phyloP scores from a whole-genome alignment of 2,888 invertebrate species.

The Toxonevra muliebris region DNA sequence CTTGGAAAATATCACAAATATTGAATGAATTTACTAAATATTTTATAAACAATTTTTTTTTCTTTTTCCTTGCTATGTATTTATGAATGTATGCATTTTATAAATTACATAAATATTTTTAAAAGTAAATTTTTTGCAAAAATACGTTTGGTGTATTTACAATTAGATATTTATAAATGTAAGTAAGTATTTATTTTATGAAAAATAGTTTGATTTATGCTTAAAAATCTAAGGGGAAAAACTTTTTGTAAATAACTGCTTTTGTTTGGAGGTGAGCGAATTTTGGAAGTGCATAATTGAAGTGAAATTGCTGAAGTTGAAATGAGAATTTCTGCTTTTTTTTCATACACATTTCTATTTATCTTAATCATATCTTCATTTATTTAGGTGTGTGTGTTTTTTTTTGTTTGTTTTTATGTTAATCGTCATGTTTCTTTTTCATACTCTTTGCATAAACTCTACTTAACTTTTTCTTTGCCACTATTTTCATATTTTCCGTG shows the following conservation, averaged over 20 bases:
- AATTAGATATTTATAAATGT: neutral
- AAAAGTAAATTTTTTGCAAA: too few relatives aligned
- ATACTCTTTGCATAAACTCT: conserved; percentile 44
- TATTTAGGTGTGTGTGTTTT: neutral
- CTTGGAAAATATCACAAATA: conserved; percentile 5
- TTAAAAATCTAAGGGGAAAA: conserved; percentile 6
- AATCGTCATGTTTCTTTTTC: conserved; percentile 12
- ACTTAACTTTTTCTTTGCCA: conserved; percentile 51
- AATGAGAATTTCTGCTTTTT: neutral
- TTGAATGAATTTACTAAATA: conserved; percentile 1
- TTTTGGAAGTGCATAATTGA: conserved; percentile 38
- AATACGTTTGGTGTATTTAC: too few relatives aligned
- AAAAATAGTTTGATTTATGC: conserved; percentile 7
- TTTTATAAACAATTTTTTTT: neutral
- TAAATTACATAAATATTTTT: too few relatives aligned
- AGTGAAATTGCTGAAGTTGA: conserved; percentile 32
- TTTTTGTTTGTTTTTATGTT: neutral
- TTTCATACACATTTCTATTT: too few relatives aligned
- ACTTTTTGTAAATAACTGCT: neutral
- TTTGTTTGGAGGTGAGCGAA: conserved; percentile 18
- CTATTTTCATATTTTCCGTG: conserved; percentile 49
- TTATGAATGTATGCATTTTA: too few relatives aligned
- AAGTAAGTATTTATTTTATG: neutral
- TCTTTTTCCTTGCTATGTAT: neutral
- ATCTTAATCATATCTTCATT: neutral